Conservation (phyloP, 2,113 vertebrate species). For the Poeciliopsis turrubarensis region DNA sequence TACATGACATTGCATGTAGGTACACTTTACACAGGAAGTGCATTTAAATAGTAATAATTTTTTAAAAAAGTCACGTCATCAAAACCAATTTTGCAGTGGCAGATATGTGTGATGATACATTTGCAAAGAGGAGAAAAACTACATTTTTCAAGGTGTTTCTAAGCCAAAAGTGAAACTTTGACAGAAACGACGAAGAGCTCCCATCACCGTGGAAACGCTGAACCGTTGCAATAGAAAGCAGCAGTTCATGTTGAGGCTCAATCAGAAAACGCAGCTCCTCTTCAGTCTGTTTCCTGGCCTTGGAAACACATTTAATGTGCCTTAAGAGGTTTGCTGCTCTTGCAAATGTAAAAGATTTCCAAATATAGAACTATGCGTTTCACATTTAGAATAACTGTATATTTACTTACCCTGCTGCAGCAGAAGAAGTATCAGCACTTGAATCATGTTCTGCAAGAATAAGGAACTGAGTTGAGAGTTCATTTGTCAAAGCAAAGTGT, state of each 20-base stretch:
- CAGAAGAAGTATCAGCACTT: slow-evolving; percentile 29
- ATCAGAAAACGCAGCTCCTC: neutral
- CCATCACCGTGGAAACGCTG: neutral
- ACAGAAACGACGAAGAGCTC: neutral
- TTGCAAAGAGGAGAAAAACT: neutral
- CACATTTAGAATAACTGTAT: neutral
- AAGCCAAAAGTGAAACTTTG: neutral
- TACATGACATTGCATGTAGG: neutral
- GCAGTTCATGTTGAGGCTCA: neutral
- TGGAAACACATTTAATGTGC: neutral
- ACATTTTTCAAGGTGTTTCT: neutral
- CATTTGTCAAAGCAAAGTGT: neutral
- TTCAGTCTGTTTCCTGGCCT: neutral
- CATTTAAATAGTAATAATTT: too few species aligned
- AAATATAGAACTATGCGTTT: neutral
- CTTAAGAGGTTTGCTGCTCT: neutral
- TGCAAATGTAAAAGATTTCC: neutral
- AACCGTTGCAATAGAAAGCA: neutral
- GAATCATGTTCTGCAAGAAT: slow-evolving; percentile 13
- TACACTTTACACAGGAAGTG: too few species aligned
- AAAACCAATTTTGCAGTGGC: too few species aligned
- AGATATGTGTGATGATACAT: neutral
- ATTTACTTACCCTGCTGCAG: slow-evolving; percentile 25
- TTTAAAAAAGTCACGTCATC: too few species aligned
- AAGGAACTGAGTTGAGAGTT: neutral